Evolutionary conservation across 64 coral and sea anemone species (phyloP), one percentile per base, ranked within the genome.

Genomic region (Platygyra sinensis): DNA sequence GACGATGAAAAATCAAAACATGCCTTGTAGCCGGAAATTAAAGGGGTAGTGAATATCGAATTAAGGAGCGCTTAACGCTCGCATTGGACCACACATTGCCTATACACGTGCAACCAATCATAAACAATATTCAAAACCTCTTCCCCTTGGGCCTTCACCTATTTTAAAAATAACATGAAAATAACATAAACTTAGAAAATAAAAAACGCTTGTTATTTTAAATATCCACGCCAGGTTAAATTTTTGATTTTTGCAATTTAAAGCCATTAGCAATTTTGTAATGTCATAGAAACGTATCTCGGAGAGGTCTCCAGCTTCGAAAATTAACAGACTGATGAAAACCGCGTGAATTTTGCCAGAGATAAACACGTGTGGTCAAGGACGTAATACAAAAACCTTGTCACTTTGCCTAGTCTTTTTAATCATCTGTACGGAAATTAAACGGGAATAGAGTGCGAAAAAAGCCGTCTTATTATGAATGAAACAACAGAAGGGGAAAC

Each of bases 371-470:
- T 83, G 31, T 38, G 60, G 30, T 63, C 32, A 39, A 42, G 80
- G n/a, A 38, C 32, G 42, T 24, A 71, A 25, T 72, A 50, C 24
- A 85, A 51, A 85, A 71, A 67, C 42, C 5, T 71, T 72, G 81
- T 72, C 63, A 85, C 81, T 85, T 72, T 12, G n/a, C 24, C 16
- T 51, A 67, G 63, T 7, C 0, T 69, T 85, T 83, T 71, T 69
- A 85, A 85, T 85, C 72, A 85, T 13, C 29, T 71, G 22, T 38
- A 30, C 62, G 62, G 81, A 85, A 85, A 85, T 85, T 63, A 83
- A 83, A 83, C 28, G 60, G 32, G 65, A 30, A 83, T 38, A 67
- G 20, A 65, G 59, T 67, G 61, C 39, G 25, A 85, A 72, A 85
- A 64, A 33, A 46, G 22, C 32, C 62, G 20, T 27, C 39, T 49